Percentiles rank a stretch among this genome's conserved stretches.
Conservation (phyloP, 1,140 invertebrate species). For the Aleiodes sp. region DNA sequence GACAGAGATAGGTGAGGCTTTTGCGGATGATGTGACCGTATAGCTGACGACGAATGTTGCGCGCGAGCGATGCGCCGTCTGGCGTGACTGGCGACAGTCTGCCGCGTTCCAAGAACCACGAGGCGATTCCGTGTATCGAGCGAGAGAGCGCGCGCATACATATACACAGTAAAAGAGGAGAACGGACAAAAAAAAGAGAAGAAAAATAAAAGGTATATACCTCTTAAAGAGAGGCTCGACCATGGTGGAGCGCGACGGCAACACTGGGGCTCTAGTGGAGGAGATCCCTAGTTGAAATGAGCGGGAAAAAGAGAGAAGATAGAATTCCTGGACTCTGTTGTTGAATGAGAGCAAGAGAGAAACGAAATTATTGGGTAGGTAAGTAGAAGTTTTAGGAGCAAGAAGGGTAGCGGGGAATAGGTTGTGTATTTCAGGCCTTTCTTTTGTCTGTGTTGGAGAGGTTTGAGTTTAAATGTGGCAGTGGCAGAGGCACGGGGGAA, state of each 20-base stretch:
- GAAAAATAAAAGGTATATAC: no score
- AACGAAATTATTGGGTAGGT: background rate
- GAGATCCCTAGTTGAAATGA: no score
- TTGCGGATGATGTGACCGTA: slow-evolving; percentile 31
- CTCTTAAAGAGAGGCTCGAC: slow-evolving; percentile 7
- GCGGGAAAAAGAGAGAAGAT: no score
- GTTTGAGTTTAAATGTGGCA: no score
- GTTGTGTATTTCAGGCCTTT: slow-evolving; percentile 4
- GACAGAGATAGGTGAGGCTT: slow-evolving; percentile 32
- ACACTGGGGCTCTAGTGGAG: no score
- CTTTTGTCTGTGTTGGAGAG: slow-evolving; percentile 4
- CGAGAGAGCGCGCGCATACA: background rate
- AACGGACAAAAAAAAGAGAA: no score
- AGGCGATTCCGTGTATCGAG: slow-evolving; percentile 65
- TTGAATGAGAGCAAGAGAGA: background rate
- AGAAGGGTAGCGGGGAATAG: background rate
- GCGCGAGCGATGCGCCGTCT: slow-evolving; percentile 63
- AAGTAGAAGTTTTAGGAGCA: background rate
- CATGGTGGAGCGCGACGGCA: background rate
- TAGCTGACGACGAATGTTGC: slow-evolving; percentile 35
- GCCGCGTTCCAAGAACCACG: slow-evolving; percentile 64
- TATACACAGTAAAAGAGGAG: no score
- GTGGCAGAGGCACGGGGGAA: background rate
- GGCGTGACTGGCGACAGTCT: slow-evolving; percentile 65
- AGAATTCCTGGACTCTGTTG: no score